These are phyloP conservation scores for Origma solitaria DNA, from an alignment of 2,113 vertebrate species.

Conservation along the genomic window DNA sequence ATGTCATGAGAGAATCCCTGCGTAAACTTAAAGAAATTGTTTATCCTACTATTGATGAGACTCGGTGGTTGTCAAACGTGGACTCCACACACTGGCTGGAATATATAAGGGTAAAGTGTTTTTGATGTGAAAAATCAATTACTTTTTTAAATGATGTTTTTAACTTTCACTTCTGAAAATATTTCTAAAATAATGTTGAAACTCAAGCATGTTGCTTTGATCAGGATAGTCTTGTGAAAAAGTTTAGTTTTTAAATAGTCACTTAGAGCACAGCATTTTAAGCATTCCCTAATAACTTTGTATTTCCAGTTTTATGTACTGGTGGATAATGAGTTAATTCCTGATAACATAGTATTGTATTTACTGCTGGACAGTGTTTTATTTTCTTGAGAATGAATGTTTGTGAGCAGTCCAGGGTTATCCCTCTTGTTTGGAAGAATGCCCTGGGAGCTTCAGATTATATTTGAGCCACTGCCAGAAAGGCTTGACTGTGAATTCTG, in stretches of 20 bases:
- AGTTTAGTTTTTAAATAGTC: not conserved
- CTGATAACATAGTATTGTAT: not conserved
- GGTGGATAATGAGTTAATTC: constrained; percentile 17
- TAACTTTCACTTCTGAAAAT: not conserved
- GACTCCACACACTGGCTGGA: constrained; percentile 95
- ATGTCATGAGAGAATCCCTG: constrained; percentile 94
- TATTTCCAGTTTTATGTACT: not conserved
- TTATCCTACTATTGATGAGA: constrained; percentile 90
- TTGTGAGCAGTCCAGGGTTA: constrained; percentile 26
- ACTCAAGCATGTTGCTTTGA: not conserved
- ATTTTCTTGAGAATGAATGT: constrained; percentile 9
- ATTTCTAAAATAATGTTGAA: not conserved
- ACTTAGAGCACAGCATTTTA: not conserved
- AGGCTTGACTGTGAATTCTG: not conserved
- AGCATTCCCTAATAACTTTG: not conserved
- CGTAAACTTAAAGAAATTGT: constrained; percentile 91
- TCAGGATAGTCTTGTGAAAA: not conserved
- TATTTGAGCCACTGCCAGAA: constrained; percentile 23
- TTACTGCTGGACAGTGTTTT: not conserved
- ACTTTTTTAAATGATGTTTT: not conserved
- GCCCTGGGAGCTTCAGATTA: constrained; percentile 41
- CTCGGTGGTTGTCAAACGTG: constrained; percentile 86
- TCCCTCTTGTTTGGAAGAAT: constrained; percentile 27
- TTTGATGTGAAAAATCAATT: not conserved
- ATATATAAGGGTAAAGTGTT: constrained; percentile 84